Conservation (phyloP, 2,113 vertebrate genomes). For the Mastomys coucha region DNA sequence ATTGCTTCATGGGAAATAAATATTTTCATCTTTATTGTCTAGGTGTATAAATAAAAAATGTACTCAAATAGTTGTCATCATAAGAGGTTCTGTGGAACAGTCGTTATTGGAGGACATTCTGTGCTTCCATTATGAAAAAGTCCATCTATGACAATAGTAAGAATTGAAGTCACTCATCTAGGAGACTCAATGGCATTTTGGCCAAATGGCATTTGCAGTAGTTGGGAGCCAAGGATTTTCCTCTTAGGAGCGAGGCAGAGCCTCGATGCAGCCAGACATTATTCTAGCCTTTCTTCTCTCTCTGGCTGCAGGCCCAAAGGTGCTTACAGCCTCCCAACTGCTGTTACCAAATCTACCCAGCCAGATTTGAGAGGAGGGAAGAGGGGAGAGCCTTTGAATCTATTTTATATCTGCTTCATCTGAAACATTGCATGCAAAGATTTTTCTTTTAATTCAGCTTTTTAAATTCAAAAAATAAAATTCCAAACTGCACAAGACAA, state of each 20-base stretch:
- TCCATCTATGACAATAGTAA: neutral
- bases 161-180: neutral
- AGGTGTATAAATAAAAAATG: neutral
- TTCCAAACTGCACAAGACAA: conserved; percentile 45
- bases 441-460: neutral
- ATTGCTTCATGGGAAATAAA: conserved; percentile 57
- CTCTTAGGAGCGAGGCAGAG: neutral
- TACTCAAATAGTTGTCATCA: neutral
- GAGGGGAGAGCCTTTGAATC: neutral
- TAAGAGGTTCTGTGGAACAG: neutral
- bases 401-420: neutral
- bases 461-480: conserved; percentile 49
- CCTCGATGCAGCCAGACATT: neutral
- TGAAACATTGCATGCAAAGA: neutral
- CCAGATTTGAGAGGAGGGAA: neutral
- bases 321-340: neutral
- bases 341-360: neutral
- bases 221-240: neutral
- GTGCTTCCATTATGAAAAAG: conserved; percentile 37
- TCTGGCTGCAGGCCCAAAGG: neutral
- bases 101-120: neutral
- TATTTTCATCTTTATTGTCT: conserved; percentile 3
- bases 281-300: neutral
- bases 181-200: neutral
- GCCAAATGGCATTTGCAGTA: neutral